Base-by-base conservation (phyloP, 2,797 vertebrate species). In the Bovichtus diacanthus region DNA sequence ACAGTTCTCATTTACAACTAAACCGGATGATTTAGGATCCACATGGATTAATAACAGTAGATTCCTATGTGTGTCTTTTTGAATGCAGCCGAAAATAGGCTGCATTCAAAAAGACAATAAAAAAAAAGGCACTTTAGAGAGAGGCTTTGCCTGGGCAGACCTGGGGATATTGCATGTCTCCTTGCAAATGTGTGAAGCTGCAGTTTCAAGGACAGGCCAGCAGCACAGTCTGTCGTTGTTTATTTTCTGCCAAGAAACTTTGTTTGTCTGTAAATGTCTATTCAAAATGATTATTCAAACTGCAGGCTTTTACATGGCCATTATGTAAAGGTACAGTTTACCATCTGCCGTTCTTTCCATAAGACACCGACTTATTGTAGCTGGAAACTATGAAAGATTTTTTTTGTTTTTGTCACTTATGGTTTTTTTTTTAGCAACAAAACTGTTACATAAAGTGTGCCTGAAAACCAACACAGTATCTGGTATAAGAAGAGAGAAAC, bases 401-500 rank as follows among this genome's bases (percentile, higher is more conserved):
- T 88, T 83, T 81, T 55, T n/a, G n/a, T n/a, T 66, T 70, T 81
- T 81, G 89, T 88, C 89, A 75, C 19, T 61, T 67, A 18, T 72
- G 34, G 74, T 63, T 54, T 80, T 72, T 60, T 41, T 87, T 81
- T 76, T 71, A 88, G 83, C 94, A 95, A 95, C 94, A 93, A 95
- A 91, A 93, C 93, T 94, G 94, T 95, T 95, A 93, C 81, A 93
- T 94, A 83, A 95, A 86, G 96, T 91, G 97, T 99, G 97, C 97
- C 97, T 98, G 96, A 97, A 95, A 96, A 96, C 78, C 90, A 92
- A 90, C 80, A 83, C 83, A 85, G 74, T 88, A 90, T 92, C 64
- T 87, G 82, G 77, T 86, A 79, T 80, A 84, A 56, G 47, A 78
- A 84, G 84, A 92, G 82, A 88, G 79, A 93, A 94, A 93, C 88